Percentiles rank a stretch among this genome's conserved stretches.
Evolutionary conservation across 2,113 vertebrate genomes (phyloP).

Genomic region (Antigone vipio): DNA sequence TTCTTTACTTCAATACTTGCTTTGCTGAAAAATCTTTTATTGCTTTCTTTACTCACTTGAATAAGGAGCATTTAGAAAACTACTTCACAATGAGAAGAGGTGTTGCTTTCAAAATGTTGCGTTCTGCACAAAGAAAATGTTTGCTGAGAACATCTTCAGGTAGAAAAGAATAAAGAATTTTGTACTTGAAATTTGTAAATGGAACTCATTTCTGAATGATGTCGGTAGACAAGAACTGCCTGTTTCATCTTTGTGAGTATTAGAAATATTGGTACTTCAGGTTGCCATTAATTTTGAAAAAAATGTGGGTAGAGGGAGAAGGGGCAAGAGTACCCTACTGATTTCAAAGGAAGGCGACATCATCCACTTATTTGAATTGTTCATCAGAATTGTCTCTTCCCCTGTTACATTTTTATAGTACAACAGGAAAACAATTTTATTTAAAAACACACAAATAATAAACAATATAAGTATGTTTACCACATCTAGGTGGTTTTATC

Average conservation of each 20-base stretch:
- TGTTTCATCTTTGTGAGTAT: neutral
- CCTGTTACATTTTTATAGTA: neutral
- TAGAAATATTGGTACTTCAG: neutral
- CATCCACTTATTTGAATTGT: neutral
- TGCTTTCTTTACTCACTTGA: neutral
- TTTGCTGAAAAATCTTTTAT: neutral
- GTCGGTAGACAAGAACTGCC: neutral
- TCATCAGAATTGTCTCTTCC: neutral
- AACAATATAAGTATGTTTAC: neutral
- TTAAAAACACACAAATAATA: neutral
- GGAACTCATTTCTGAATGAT: neutral
- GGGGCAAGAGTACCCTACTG: neutral
- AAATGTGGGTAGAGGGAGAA: neutral
- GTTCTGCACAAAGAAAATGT: neutral
- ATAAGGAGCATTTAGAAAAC: neutral
- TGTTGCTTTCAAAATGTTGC: neutral
- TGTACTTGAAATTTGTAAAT: neutral
- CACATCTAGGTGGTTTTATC: neutral
- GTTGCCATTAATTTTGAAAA: neutral
- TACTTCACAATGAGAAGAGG: neutral
- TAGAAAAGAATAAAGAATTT: neutral
- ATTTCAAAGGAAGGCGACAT: neutral
- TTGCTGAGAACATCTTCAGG: neutral
- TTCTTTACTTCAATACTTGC: neutral
- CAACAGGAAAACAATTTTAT: neutral